phyloP scores from a whole-genome alignment of 2,797 vertebrate genomes.

The Enteromius afrohamiltoni region DNA sequence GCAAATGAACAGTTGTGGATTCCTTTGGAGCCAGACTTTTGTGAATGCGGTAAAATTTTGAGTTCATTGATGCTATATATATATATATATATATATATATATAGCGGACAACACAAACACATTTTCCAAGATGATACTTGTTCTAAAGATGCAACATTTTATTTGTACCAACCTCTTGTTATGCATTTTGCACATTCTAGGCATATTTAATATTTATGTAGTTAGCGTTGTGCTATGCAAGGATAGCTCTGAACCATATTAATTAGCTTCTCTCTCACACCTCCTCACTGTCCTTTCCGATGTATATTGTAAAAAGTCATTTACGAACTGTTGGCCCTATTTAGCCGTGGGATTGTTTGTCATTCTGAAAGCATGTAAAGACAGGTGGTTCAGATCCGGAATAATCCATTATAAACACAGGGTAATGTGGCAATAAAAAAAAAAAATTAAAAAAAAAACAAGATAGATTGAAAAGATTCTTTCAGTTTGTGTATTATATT shows the following conservation, averaged over 20 bases:
- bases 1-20: conserved; percentile 65
- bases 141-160: conserved; percentile 78
- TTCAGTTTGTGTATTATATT: conserved; percentile 15
- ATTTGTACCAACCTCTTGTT: conserved; percentile 89
- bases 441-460: conserved; percentile 81
- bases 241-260: conserved; percentile 89
- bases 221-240: conserved; percentile 99
- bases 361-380: conserved; percentile 72
- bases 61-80: conserved; percentile 61
- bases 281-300: conserved; percentile 68
- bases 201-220: conserved; percentile 89
- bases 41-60: conserved; percentile 73
- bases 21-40: conserved; percentile 64
- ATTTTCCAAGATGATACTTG: conserved; percentile 84
- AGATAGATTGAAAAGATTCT: conserved; percentile 46
- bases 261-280: conserved; percentile 70
- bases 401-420: conserved; percentile 65
- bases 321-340: conserved; percentile 83
- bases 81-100: conserved; percentile 72
- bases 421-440: conserved; percentile 91
- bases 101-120: conserved; percentile 82
- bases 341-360: conserved; percentile 86
- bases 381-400: background rate
- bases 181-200: conserved; percentile 97
- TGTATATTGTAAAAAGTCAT: conserved; percentile 85